phyloP scores from a whole-genome alignment of 2,888 invertebrate species.

The Halictus quadricinctus region DNA sequence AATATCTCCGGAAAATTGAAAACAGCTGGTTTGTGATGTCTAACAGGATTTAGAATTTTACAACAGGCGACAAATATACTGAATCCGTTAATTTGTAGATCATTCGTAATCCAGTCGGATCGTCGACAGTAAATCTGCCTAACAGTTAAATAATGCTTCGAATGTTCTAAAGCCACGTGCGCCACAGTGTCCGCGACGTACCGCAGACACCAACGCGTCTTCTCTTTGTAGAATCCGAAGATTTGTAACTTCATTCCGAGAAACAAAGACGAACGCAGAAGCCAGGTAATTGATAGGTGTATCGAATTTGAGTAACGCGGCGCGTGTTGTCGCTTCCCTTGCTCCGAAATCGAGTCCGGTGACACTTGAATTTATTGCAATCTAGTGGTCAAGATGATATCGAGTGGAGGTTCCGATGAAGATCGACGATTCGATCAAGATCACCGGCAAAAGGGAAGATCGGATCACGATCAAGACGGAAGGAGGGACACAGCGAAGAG shows the following conservation, averaged over 20 bases:
- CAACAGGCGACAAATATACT: neutral
- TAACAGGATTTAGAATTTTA: neutral
- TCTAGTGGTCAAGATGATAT: neutral
- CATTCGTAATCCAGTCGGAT: neutral
- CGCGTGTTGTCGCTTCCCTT: constrained; percentile 17
- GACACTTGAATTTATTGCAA: neutral
- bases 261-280: constrained; percentile 20
- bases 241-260: constrained; percentile 9
- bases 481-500: constrained; percentile 54
- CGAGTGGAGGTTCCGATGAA: neutral
- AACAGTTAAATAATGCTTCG: no score
- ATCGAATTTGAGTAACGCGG: constrained; percentile 43
- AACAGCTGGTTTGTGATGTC: no score
- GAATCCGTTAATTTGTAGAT: neutral
- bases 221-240: constrained; percentile 3
- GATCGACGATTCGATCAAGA: neutral
- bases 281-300: constrained; percentile 36
- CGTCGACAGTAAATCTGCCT: neutral
- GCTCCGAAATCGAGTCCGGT: neutral
- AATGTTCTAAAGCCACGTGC: neutral
- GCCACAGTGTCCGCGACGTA: no score
- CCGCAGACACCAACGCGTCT: neutral
- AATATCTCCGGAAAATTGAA: no score
- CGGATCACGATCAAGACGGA: constrained; percentile 27
- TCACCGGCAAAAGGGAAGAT: constrained; percentile 14